Percentiles rank a stretch among this genome's conserved stretches.
Evolutionary conservation across 2,797 vertebrate species (phyloP).

Genomic region (Gobio occitaniae): DNA sequence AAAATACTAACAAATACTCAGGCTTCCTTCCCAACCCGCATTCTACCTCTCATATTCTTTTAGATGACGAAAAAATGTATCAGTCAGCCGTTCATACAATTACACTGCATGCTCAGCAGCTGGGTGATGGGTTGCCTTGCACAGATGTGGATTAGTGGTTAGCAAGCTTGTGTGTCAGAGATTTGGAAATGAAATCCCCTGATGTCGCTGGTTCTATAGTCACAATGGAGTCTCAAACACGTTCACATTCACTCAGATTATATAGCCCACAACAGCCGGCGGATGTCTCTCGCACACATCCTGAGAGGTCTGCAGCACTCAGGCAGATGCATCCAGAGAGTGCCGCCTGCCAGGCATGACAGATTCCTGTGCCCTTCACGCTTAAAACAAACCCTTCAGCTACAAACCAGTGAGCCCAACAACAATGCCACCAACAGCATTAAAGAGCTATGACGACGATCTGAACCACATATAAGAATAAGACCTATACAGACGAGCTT

Average conservation of each 20-base stretch:
- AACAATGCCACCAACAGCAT: slow-evolving; percentile 13
- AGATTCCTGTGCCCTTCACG: slow-evolving; percentile 59
- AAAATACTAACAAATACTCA: background rate
- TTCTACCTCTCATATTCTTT: background rate
- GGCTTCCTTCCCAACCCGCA: background rate
- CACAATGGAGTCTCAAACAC: slow-evolving; percentile 2
- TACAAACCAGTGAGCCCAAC: slow-evolving; percentile 38
- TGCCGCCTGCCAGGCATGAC: slow-evolving; percentile 54
- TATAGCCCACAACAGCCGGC: slow-evolving; percentile 1
- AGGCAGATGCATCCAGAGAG: slow-evolving; percentile 38
- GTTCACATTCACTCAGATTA: slow-evolving; percentile 10
- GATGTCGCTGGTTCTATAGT: background rate
- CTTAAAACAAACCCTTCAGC: slow-evolving; percentile 58
- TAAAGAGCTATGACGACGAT: background rate
- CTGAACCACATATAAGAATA: background rate
- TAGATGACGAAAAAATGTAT: background rate
- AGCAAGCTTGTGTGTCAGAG: slow-evolving; percentile 24
- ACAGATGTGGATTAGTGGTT: slow-evolving; percentile 27
- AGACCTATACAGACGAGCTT: background rate
- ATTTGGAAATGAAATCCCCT: slow-evolving; percentile 24
- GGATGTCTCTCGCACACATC: background rate
- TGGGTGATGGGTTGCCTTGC: background rate
- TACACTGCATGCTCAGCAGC: background rate
- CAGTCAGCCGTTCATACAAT: background rate
- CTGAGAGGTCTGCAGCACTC: slow-evolving; percentile 29